A percentile compares a stretch with the other conserved stretches of the same genome.
Conservation (phyloP, 64 coral and sea anemone genomes). For the Montipora cactus region DNA sequence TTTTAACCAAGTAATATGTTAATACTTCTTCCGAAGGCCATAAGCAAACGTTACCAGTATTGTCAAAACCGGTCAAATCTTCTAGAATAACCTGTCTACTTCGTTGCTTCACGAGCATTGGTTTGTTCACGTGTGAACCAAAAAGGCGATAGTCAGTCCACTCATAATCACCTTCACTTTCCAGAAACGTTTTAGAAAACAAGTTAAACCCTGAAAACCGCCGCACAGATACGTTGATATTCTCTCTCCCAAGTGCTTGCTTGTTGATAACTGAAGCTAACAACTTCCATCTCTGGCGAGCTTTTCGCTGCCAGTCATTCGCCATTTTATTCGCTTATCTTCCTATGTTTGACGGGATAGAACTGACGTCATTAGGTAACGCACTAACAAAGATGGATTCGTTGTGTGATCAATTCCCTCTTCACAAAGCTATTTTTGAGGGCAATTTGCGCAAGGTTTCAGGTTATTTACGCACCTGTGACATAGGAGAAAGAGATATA, state of each 20-base stretch:
- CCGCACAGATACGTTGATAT: slow-evolving; percentile 41
- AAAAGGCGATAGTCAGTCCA: slow-evolving; percentile 1
- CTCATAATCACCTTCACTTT: slow-evolving; percentile 17
- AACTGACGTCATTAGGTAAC: slow-evolving; percentile 5
- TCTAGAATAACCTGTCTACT: slow-evolving; percentile 26
- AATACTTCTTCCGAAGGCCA: slow-evolving; percentile 98
- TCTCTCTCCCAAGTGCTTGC: slow-evolving; percentile 1
- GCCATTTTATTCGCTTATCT: not conserved
- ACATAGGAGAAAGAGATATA: slow-evolving; percentile 86
- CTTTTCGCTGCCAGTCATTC: slow-evolving; percentile 14
- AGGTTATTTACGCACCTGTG: slow-evolving; percentile 71
- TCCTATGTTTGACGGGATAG: slow-evolving; percentile 1
- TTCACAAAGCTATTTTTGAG: slow-evolving; percentile 97
- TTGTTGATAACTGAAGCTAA: slow-evolving; percentile 60
- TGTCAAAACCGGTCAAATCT: slow-evolving; percentile 94
- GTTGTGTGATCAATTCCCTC: slow-evolving; percentile 84
- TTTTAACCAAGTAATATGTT: slow-evolving; percentile 80
- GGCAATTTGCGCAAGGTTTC: slow-evolving; percentile 98
- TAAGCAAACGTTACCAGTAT: slow-evolving; percentile 98
- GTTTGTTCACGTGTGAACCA: not conserved
- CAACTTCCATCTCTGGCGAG: slow-evolving; percentile 71
- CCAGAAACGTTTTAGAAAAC: slow-evolving; percentile 19
- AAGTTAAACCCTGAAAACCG: slow-evolving; percentile 70
- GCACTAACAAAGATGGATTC: not conserved
- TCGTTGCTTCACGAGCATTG: slow-evolving; percentile 13